phyloP scores from a whole-genome alignment of 2,888 invertebrate species.

The Hyppa rectilinea region DNA sequence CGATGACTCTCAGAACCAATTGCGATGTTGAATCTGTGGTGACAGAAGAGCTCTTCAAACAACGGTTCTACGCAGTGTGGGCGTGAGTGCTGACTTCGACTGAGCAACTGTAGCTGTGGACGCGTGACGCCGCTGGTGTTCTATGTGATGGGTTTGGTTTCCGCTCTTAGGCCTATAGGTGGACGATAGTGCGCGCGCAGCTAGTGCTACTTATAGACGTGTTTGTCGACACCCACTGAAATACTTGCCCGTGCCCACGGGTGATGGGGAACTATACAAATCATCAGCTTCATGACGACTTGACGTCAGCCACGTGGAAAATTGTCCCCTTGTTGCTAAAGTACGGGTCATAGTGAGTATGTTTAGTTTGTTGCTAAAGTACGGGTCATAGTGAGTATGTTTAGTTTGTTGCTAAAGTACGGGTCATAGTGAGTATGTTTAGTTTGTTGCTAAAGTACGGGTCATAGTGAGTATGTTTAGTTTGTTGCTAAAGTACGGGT shows the following conservation, averaged over 20 bases:
- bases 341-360: not conserved
- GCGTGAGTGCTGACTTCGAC: not conserved
- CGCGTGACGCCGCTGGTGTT: too few relatives aligned
- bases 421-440: too few relatives aligned
- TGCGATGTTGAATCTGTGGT: not conserved
- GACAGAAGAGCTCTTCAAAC: not conserved
- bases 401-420: not conserved
- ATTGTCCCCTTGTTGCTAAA: not conserved
- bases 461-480: too few relatives aligned
- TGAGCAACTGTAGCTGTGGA: not conserved
- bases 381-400: not conserved
- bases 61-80: not conserved
- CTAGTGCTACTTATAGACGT: not conserved
- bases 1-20: not conserved
- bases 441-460: not conserved
- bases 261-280: not conserved
- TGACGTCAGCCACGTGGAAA: not conserved
- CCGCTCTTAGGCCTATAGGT: too few relatives aligned
- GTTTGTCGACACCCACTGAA: not conserved
- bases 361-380: too few relatives aligned
- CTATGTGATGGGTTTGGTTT: too few relatives aligned
- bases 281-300: not conserved
- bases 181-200: too few relatives aligned
- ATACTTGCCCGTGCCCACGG: not conserved
- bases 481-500: not conserved